phyloP scores from a whole-genome alignment of 2,113 vertebrate genomes.

The Bungarus multicinctus region DNA sequence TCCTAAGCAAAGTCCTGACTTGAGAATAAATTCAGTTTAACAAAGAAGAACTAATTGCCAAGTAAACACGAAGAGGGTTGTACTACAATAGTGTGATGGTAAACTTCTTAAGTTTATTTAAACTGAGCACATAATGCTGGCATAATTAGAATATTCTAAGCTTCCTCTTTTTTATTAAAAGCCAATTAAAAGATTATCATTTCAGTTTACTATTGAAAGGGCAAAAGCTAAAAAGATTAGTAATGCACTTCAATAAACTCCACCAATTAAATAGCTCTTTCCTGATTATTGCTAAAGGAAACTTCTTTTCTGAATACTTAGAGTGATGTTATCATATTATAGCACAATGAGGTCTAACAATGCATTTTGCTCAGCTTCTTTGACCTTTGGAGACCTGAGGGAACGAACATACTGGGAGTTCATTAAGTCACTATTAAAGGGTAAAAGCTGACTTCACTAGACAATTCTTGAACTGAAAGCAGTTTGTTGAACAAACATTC shows the following conservation, averaged over 20 bases:
- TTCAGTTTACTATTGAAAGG: background rate
- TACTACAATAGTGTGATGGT: background rate
- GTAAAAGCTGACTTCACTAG: background rate
- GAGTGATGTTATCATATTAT: slow-evolving; percentile 13
- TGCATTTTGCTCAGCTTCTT: slow-evolving; percentile 5
- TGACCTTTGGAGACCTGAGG: slow-evolving; percentile 32
- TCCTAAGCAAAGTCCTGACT: background rate
- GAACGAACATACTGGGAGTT: background rate
- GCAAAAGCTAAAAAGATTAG: slow-evolving; percentile 16
- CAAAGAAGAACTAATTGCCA: background rate
- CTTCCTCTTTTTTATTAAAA: slow-evolving; percentile 9
- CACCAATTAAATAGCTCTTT: slow-evolving; percentile 23
- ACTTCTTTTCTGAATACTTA: slow-evolving; percentile 7
- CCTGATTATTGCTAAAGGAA: slow-evolving; percentile 24
- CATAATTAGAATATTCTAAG: background rate
- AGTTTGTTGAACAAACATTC: slow-evolving; percentile 20
- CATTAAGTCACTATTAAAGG: slow-evolving; percentile 10
- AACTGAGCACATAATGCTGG: background rate
- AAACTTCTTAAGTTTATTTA: background rate
- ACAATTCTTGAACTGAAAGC: background rate
- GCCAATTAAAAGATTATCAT: slow-evolving; percentile 2
- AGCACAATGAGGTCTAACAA: slow-evolving; percentile 7
- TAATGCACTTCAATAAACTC: background rate
- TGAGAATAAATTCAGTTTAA: background rate
- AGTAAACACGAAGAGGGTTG: background rate